phyloP scores from a whole-genome alignment of 2,113 vertebrate genomes.

The Zeus faber region DNA sequence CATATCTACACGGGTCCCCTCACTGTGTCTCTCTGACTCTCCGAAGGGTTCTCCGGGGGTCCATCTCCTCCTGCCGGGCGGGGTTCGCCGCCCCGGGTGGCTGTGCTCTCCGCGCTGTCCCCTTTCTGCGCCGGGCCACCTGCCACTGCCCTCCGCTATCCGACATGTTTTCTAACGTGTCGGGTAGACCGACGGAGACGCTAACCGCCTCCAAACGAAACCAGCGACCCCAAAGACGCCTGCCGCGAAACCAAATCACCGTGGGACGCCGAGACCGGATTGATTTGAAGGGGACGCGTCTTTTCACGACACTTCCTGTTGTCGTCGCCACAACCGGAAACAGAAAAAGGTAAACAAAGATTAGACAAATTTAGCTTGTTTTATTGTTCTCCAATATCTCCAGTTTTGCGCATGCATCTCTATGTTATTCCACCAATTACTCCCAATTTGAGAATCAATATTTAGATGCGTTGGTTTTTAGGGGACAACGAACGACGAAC shows the following conservation, averaged over 20 bases:
- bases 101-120: slow-evolving; percentile 39
- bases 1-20: slow-evolving; percentile 19
- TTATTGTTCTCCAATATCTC: no score
- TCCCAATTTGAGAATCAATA: no score
- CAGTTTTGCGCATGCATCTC: no score
- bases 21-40: slow-evolving; percentile 63
- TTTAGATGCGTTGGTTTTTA: no score
- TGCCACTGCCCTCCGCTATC: slow-evolving; percentile 62
- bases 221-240: no score
- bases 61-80: slow-evolving; percentile 36
- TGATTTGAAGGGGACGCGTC: slow-evolving; percentile 32
- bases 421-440: no score
- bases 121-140: slow-evolving; percentile 62
- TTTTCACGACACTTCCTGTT: slow-evolving; percentile 48
- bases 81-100: not conserved
- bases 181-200: not conserved
- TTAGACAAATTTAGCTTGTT: no score
- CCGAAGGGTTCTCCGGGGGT: slow-evolving; percentile 42
- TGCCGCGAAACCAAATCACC: not conserved
- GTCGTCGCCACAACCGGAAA: not conserved
- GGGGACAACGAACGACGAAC: no score
- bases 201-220: no score
- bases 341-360: no score
- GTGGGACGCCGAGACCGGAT: slow-evolving; percentile 4
- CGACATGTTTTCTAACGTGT: slow-evolving; percentile 40